Evolutionary conservation across 2,888 invertebrate genomes (phyloP), one percentile per base, ranked within the genome.

Genomic region (Callosobruchus maculatus): DNA sequence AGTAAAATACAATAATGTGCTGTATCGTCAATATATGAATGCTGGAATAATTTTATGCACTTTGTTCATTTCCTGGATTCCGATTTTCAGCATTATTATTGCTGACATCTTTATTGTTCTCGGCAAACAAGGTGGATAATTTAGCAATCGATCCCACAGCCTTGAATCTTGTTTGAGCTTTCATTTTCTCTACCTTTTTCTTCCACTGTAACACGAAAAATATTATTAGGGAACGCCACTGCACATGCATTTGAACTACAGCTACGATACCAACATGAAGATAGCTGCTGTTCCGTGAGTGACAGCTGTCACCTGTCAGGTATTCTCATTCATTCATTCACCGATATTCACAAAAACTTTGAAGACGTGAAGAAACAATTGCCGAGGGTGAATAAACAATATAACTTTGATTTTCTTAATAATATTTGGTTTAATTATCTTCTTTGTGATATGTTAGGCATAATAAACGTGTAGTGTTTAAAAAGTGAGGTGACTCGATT

Each of bases 61-160:
- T n/a, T 26, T 72, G 74, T 67, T 75, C 73, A 4, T 22, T 22
- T 20, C 21, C 72, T 22, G 22, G 49, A 67, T 73, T 74, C 67
- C 74, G 73, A 22, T 71, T 72, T 21, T 68, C 20, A 21, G 70
- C 21, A 20, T 70, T 67, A 21, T 30, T 73, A 13, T 21, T 22
- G 20, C 22, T 68, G 7, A 68, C 22, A 20, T 21, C 21, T 20
- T 68, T 68, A 22, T 76, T 78, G 70, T n/a, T 73, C 71, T 81
- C 80, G 0, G 82, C 80, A 78, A 87, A 86, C 70, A 83, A 78
- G 20, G 87, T 86, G 0, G 89, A 88, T 71, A 90, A 84, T 76
- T 88, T 89, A 0, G 92, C 92, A 72, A 92, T 90, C 13, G 92
- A 89, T 49, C 91, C 92, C 0, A 92, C 91, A 20, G 93, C 93